phyloP scores from a whole-genome alignment of 2,888 invertebrate species.

The Mystacides longicornis region DNA sequence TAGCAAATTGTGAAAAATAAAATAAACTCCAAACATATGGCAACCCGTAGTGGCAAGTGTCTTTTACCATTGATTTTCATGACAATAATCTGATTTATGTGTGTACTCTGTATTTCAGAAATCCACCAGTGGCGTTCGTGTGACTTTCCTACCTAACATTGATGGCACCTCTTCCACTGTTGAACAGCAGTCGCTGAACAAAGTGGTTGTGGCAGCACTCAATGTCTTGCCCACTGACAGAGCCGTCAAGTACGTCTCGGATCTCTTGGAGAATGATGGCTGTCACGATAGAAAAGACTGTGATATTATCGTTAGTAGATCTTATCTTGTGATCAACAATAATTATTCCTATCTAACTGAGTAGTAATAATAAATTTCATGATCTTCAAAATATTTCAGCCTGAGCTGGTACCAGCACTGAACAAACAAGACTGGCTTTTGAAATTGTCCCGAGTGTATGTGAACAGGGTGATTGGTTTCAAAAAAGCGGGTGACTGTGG shows the following conservation, averaged over 20 bases:
- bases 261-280: slow-evolving; percentile 51
- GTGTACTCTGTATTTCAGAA: slow-evolving; percentile 38
- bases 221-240: slow-evolving; percentile 50
- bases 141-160: slow-evolving; percentile 67
- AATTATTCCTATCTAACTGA: not conserved
- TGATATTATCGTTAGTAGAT: slow-evolving; percentile 48
- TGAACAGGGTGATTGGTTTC: slow-evolving; percentile 63
- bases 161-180: slow-evolving; percentile 41
- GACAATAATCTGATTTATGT: too few species aligned
- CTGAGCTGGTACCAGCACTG: slow-evolving; percentile 48
- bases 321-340: not conserved
- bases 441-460: slow-evolving; percentile 61
- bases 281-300: slow-evolving; percentile 47
- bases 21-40: too few species aligned
- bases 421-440: slow-evolving; percentile 56
- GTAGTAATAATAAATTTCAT: not conserved
- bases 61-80: too few species aligned
- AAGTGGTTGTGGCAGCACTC: slow-evolving; percentile 60
- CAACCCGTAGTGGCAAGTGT: too few species aligned
- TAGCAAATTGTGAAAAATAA: too few species aligned
- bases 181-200: slow-evolving; percentile 55
- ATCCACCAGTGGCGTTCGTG: slow-evolving; percentile 59
- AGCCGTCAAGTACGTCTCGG: slow-evolving; percentile 52
- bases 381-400: slow-evolving; percentile 30
- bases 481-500: slow-evolving; percentile 56